Evolutionary conservation across 2,113 vertebrate genomes (phyloP).

Genomic region (Hylia prasina): DNA sequence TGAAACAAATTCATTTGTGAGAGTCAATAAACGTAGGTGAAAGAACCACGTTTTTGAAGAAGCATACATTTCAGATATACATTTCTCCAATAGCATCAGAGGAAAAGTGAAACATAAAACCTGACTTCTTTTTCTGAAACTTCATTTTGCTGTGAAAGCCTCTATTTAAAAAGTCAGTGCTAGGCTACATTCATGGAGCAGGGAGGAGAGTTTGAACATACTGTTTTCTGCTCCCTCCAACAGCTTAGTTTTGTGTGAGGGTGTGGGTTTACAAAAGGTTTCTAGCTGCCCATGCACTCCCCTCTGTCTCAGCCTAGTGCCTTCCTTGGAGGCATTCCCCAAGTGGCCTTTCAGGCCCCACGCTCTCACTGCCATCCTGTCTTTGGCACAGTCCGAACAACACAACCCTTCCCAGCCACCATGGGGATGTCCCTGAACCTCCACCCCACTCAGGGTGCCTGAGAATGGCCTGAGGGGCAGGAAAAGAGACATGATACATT

Average conservation of each 20-base stretch:
- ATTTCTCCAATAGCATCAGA: neutral
- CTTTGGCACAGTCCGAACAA: neutral
- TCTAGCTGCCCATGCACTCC: neutral
- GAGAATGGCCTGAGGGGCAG: neutral
- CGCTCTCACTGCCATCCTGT: accelerated
- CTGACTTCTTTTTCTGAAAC: neutral
- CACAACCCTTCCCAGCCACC: too few relatives aligned
- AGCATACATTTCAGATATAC: neutral
- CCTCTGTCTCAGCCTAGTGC: neutral
- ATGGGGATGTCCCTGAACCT: neutral
- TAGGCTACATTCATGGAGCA: neutral
- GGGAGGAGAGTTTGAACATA: neutral
- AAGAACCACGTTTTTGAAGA: neutral
- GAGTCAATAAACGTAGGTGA: neutral
- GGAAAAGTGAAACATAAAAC: neutral
- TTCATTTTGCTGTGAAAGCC: neutral
- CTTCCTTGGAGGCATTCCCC: neutral
- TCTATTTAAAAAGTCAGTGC: neutral
- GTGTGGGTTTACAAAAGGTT: neutral
- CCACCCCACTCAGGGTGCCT: accelerated
- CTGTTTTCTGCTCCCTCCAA: neutral
- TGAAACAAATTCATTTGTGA: neutral
- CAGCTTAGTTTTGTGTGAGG: neutral
- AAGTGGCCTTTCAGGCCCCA: neutral
- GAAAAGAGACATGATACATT: neutral